phyloP scores from a whole-genome alignment of 2,888 invertebrate genomes.

The Leptinotarsa haldemani region DNA sequence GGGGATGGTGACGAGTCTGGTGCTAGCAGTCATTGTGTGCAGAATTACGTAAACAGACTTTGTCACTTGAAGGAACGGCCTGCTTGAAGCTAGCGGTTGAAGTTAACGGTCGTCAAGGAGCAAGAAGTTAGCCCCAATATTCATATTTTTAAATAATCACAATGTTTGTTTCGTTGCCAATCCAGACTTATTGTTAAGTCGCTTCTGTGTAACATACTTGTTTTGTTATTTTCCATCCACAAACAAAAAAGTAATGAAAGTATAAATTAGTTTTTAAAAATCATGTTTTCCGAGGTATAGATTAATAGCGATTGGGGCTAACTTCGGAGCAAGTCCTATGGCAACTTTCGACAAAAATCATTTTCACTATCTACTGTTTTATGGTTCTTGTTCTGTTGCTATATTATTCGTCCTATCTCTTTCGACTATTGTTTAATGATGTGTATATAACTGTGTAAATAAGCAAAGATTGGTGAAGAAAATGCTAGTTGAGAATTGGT shows the following conservation, averaged over 20 bases:
- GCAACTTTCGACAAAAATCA: slow-evolving; percentile 24
- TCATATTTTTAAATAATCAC: background rate
- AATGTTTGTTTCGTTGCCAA: no score
- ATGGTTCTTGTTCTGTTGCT: slow-evolving; percentile 19
- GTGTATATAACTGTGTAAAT: slow-evolving; percentile 48
- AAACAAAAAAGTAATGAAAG: no score
- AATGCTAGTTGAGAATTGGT: slow-evolving; percentile 23
- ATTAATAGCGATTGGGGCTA: background rate
- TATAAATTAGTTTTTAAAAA: no score
- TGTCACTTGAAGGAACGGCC: background rate
- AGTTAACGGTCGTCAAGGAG: background rate
- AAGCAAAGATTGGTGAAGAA: slow-evolving; percentile 28
- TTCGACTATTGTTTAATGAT: slow-evolving; percentile 29
- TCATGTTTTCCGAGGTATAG: no score
- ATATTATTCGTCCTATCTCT: slow-evolving; percentile 26
- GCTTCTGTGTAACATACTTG: no score
- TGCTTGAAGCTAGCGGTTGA: slow-evolving; percentile 15
- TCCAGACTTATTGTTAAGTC: no score
- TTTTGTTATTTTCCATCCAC: no score
- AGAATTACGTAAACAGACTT: slow-evolving; percentile 22
- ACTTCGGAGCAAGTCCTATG: slow-evolving; percentile 1
- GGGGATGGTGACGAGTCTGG: slow-evolving; percentile 16
- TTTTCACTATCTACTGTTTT: slow-evolving; percentile 5
- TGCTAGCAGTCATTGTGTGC: background rate
- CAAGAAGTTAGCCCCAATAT: background rate